Evolutionary conservation across 92 coral and sea anemone genomes (phyloP).

Genomic region (Pocillopora meandrina): DNA sequence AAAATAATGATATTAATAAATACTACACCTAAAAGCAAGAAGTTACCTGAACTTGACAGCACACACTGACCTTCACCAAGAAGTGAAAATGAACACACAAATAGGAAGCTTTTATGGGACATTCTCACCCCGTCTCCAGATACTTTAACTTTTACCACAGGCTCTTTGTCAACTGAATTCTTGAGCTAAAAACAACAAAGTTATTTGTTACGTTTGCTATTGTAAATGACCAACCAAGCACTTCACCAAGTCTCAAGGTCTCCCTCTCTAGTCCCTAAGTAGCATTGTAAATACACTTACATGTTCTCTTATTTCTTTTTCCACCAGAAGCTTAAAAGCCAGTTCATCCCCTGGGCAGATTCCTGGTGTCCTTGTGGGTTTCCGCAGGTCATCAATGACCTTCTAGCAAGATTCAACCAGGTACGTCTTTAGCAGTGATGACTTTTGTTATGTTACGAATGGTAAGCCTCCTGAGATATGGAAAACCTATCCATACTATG

Average conservation of each 20-base stretch:
- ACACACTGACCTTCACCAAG: background rate
- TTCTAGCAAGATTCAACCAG: conserved; percentile 12
- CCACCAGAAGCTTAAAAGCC: conserved; percentile 15
- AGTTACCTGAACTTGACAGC: conserved; percentile 30
- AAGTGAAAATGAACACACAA: conserved; percentile 31
- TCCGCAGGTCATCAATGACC: conserved; percentile 8
- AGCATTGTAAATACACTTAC: conserved; percentile 9
- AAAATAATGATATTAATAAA: background rate
- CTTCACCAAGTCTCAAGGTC: too few species aligned
- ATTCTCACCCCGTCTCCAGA: background rate
- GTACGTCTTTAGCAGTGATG: conserved; percentile 17
- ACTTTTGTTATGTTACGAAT: conserved; percentile 5
- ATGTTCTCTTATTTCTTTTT: conserved; percentile 20
- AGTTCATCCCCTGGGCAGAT: conserved; percentile 5
- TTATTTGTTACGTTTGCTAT: background rate
- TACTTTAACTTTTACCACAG: background rate
- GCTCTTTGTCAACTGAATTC: background rate
- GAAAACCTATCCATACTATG: too few species aligned
- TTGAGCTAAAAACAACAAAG: background rate
- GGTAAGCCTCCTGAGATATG: background rate
- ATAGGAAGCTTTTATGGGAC: conserved; percentile 13
- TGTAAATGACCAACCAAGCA: too few species aligned
- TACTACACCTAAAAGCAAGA: background rate
- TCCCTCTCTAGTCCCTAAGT: too few species aligned
- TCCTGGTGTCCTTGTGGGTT: conserved; percentile 28